A percentile compares a stretch with the other conserved stretches of the same genome.
Conservation (phyloP, 2,113 vertebrate species). For the Herpailurus yagouaroundi region DNA sequence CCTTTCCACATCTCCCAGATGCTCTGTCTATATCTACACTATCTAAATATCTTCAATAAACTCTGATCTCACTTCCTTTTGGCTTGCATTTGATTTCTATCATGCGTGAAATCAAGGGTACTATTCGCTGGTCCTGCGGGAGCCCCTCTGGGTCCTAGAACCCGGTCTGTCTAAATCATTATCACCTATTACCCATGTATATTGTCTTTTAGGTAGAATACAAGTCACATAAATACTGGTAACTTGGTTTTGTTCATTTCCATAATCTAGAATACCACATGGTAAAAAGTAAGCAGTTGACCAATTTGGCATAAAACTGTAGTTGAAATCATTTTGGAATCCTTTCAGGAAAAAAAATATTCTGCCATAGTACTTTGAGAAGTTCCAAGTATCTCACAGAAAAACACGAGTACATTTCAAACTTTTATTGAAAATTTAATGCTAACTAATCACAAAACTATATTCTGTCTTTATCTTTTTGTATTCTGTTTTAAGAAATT, state of each 20-base stretch:
- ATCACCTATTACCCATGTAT: not conserved
- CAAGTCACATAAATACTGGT: not conserved
- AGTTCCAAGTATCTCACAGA: not conserved
- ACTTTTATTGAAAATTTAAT: not conserved
- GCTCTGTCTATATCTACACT: not conserved
- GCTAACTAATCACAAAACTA: not conserved
- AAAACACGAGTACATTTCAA: not conserved
- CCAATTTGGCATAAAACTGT: not conserved
- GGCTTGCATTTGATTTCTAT: not conserved
- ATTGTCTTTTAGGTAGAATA: not conserved
- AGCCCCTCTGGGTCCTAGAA: not conserved
- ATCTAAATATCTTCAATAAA: not conserved
- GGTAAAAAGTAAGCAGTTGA: not conserved
- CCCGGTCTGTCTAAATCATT: not conserved
- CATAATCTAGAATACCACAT: not conserved
- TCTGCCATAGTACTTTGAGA: not conserved
- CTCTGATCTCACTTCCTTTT: not conserved
- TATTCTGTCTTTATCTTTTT: not conserved
- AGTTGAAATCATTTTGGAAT: not conserved
- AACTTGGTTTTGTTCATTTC: not conserved
- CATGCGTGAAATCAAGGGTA: not conserved
- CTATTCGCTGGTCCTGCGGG: not conserved
- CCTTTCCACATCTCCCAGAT: not conserved
- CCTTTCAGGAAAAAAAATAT: slow-evolving; percentile 12
- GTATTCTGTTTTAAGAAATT: slow-evolving; percentile 19